Conservation (phyloP, 2,888 invertebrate species). For the Folsomia manolachei region DNA sequence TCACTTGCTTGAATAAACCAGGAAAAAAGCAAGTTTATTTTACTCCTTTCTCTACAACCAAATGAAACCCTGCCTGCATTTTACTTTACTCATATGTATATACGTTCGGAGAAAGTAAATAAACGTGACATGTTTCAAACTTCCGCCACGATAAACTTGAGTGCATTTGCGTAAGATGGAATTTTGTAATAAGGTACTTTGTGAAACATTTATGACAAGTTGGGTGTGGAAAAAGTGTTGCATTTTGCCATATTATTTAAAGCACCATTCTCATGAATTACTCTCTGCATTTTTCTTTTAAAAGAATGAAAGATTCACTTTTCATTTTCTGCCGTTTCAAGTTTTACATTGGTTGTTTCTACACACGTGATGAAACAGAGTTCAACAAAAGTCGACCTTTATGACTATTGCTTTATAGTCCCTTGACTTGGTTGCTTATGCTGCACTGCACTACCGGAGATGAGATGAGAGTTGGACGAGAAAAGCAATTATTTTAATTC, state of each 20-base stretch:
- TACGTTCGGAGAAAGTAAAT: background rate
- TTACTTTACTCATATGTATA: too few relatives aligned
- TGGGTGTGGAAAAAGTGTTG: background rate
- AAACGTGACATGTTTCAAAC: background rate
- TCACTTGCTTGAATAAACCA: background rate
- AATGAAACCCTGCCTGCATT: background rate
- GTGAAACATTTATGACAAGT: background rate
- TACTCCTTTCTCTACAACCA: background rate
- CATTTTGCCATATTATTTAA: background rate
- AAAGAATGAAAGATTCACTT: background rate
- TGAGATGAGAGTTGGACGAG: background rate
- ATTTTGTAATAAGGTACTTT: too few relatives aligned
- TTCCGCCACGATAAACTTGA: too few relatives aligned
- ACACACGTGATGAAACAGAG: background rate
- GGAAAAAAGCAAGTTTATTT: background rate
- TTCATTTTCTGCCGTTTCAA: too few relatives aligned
- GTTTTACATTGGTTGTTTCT: too few relatives aligned
- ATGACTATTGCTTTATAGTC: background rate
- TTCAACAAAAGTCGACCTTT: background rate
- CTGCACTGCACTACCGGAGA: too few relatives aligned
- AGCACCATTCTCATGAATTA: background rate
- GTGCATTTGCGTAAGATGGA: too few relatives aligned
- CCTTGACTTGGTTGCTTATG: too few relatives aligned
- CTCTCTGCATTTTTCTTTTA: background rate
- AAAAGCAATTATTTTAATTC: constrained; percentile 48